Conservation (phyloP, 2,888 invertebrate genomes). For the Stenoptilia bipunctidactyla region DNA sequence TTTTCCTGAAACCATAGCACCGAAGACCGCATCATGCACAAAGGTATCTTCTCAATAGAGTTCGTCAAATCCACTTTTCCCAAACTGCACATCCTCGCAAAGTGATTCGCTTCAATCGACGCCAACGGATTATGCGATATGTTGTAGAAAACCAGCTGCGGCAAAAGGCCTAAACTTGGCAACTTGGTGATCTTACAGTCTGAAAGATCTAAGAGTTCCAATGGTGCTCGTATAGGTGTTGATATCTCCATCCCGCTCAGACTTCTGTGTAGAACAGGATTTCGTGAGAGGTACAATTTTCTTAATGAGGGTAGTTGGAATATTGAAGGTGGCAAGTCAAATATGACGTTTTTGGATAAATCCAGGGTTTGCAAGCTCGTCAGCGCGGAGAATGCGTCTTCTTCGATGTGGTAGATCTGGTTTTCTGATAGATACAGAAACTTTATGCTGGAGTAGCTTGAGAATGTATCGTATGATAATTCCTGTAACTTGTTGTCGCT, state of each 20-base stretch:
- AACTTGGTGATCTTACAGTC: slow-evolving; percentile 69
- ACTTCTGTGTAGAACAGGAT: slow-evolving; percentile 50
- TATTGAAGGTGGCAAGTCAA: slow-evolving; percentile 55
- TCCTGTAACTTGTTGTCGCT: slow-evolving; percentile 68
- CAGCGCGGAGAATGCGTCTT: slow-evolving; percentile 61
- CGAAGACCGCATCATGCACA: slow-evolving; percentile 38
- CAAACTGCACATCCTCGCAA: slow-evolving; percentile 75
- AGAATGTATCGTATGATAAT: slow-evolving; percentile 57
- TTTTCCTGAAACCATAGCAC: slow-evolving; percentile 50
- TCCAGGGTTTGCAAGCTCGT: slow-evolving; percentile 66
- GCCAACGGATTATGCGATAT: slow-evolving; percentile 72
- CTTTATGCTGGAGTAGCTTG: slow-evolving; percentile 59
- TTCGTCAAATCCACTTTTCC: slow-evolving; percentile 64
- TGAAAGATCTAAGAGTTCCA: slow-evolving; percentile 72
- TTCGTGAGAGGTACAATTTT: slow-evolving; percentile 72
- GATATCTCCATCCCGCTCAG: slow-evolving; percentile 40
- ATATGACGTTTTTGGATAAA: slow-evolving; percentile 66
- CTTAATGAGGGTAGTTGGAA: slow-evolving; percentile 72
- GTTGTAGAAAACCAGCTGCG: slow-evolving; percentile 72
- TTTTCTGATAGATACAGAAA: slow-evolving; percentile 72
- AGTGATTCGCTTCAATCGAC: slow-evolving; percentile 52
- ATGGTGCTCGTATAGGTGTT: slow-evolving; percentile 70
- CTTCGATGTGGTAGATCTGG: slow-evolving; percentile 64
- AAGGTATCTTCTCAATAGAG: slow-evolving; percentile 32
- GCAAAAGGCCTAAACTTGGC: slow-evolving; percentile 72